These are phyloP conservation scores for Atethmia centrago DNA, from an alignment of 2,888 invertebrate genomes.

Conservation along the genomic window DNA sequence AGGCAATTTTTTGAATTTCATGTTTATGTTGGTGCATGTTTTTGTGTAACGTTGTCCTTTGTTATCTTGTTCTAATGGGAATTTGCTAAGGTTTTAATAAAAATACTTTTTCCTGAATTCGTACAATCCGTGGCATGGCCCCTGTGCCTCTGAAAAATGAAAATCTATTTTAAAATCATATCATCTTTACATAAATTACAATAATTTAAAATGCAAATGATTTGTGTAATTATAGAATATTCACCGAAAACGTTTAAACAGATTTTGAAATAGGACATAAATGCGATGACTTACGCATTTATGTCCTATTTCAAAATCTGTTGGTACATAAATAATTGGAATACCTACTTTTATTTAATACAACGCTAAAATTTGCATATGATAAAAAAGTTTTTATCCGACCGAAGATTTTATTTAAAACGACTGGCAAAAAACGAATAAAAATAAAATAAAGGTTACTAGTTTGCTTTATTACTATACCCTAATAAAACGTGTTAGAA, in stretches of 20 bases:
- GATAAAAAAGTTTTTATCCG: neutral
- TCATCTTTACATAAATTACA: neutral
- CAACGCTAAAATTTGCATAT: neutral
- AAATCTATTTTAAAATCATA: neutral
- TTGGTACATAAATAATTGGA: no score
- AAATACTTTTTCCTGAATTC: neutral
- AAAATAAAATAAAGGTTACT: constrained; percentile 34
- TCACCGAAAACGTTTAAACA: neutral
- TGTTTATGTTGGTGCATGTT: neutral
- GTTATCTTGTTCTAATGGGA: neutral
- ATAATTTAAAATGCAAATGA: constrained; percentile 8
- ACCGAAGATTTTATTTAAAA: constrained; percentile 2
- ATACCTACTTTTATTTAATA: neutral
- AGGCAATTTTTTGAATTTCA: constrained; percentile 10
- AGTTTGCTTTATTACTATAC: constrained; percentile 46
- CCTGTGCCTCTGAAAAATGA: neutral
- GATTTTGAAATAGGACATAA: no score
- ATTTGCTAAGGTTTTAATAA: neutral
- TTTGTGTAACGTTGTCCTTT: neutral
- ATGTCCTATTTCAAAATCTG: neutral
- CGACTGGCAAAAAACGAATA: neutral
- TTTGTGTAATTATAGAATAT: neutral
- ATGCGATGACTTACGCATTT: no score
- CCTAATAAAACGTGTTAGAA: constrained; percentile 36
- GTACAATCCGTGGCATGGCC: neutral